A percentile compares a stretch with the other conserved stretches of the same genome.
phyloP scores from a whole-genome alignment of 2,888 invertebrate species.

The Drosophila falleni region DNA sequence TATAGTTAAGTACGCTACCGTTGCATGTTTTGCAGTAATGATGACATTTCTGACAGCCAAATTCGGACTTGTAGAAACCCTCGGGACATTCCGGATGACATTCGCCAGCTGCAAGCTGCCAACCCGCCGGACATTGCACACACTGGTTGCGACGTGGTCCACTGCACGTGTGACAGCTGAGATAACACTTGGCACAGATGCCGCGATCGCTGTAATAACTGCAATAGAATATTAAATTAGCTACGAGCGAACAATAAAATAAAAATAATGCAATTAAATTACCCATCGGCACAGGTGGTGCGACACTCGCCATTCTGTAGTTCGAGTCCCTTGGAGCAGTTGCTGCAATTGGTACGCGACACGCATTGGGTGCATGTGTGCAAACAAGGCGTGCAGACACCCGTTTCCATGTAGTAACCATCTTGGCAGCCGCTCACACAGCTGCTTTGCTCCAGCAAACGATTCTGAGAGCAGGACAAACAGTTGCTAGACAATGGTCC shows the following conservation, averaged over 20 bases:
- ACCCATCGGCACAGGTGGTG: slow-evolving; percentile 91
- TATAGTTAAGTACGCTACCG: slow-evolving; percentile 86
- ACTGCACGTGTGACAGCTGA: slow-evolving; percentile 93
- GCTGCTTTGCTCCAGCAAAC: slow-evolving; percentile 90
- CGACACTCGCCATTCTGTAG: slow-evolving; percentile 94
- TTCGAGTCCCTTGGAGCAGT: slow-evolving; percentile 91
- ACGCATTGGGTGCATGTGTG: slow-evolving; percentile 92
- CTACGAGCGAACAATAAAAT: background rate
- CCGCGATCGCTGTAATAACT: slow-evolving; percentile 95
- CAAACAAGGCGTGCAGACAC: slow-evolving; percentile 91
- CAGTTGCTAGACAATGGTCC: slow-evolving; percentile 91
- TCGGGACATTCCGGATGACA: slow-evolving; percentile 95
- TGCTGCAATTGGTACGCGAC: slow-evolving; percentile 92
- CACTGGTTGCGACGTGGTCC: slow-evolving; percentile 94
- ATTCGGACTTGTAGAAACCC: slow-evolving; percentile 93
- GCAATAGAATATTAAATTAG: slow-evolving; percentile 38
- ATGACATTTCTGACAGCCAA: slow-evolving; percentile 95
- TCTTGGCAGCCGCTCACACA: slow-evolving; percentile 92
- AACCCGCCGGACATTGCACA: slow-evolving; percentile 92
- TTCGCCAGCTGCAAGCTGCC: slow-evolving; percentile 93
- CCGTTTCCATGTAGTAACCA: slow-evolving; percentile 91
- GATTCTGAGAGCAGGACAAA: slow-evolving; percentile 90
- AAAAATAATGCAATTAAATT: slow-evolving; percentile 17
- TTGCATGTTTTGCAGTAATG: slow-evolving; percentile 95
- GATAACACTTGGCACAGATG: slow-evolving; percentile 92